Percentiles rank a stretch among this genome's conserved stretches.
Conservation (phyloP, 1,140 invertebrate genomes). For the Dinoponera quadriceps region DNA sequence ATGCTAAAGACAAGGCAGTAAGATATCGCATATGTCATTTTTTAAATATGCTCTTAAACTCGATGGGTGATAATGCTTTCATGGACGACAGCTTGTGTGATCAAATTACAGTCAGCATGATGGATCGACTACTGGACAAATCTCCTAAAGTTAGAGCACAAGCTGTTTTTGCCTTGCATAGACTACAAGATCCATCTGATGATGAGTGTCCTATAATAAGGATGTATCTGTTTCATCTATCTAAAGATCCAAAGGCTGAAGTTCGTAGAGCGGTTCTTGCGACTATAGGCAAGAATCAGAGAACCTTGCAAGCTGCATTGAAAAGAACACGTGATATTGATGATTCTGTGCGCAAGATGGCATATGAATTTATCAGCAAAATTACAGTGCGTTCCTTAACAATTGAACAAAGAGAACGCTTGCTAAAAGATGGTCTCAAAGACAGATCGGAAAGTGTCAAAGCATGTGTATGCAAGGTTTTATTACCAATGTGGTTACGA, state of each 20-base stretch:
- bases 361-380: constrained; percentile 90
- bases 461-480: constrained; percentile 83
- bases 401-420: constrained; percentile 89
- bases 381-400: constrained; percentile 89
- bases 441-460: constrained; percentile 87
- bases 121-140: constrained; percentile 89
- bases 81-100: constrained; percentile 92
- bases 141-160: constrained; percentile 91
- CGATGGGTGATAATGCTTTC: constrained; percentile 91
- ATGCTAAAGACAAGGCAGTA: constrained; percentile 87
- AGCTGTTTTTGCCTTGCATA: constrained; percentile 91
- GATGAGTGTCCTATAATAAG: constrained; percentile 91
- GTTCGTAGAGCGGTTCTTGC: constrained; percentile 82
- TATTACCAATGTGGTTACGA: constrained; percentile 89
- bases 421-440: constrained; percentile 89
- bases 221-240: constrained; percentile 92
- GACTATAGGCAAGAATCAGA: constrained; percentile 82
- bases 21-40: constrained; percentile 91
- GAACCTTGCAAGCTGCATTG: constrained; percentile 86
- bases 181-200: constrained; percentile 92
- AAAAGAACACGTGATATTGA: constrained; percentile 91
- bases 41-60: constrained; percentile 90
- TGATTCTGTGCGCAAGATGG: constrained; percentile 90
- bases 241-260: constrained; percentile 90
- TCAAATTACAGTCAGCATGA: constrained; percentile 90